These are phyloP conservation scores for Porphyrio hochstetteri DNA, from an alignment of 2,113 vertebrate genomes.

Conservation along the genomic window DNA sequence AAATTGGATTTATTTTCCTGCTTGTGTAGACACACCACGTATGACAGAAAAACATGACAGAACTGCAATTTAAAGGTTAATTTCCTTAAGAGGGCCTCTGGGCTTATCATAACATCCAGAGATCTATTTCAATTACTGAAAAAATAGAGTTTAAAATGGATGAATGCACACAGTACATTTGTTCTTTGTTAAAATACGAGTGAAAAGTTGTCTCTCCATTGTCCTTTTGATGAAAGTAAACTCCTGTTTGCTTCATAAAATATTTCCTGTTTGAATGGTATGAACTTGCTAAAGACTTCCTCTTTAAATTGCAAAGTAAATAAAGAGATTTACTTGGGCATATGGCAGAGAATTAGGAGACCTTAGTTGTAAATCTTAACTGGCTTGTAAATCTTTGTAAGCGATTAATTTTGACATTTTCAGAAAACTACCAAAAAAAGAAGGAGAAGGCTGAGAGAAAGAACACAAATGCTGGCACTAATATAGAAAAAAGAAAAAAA, in stretches of 20 bases:
- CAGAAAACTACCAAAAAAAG: background rate
- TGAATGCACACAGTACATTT: background rate
- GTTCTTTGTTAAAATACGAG: background rate
- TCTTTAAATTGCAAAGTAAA: background rate
- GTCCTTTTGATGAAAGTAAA: background rate
- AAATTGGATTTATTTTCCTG: background rate
- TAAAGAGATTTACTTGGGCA: background rate
- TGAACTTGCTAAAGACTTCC: background rate
- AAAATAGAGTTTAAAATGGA: background rate
- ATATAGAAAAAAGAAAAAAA: background rate
- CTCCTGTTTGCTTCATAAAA: background rate
- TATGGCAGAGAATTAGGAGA: background rate
- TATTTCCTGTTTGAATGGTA: background rate
- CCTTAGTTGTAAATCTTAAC: background rate
- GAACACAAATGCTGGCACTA: background rate
- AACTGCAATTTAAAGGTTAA: constrained; percentile 1
- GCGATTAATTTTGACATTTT: background rate
- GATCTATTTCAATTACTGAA: background rate
- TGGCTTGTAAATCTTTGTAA: background rate
- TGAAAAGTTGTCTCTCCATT: background rate
- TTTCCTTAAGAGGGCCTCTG: background rate
- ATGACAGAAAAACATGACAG: background rate
- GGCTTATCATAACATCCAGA: background rate
- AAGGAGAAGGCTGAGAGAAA: background rate
- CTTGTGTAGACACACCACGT: background rate